phyloP scores from a whole-genome alignment of 2,113 vertebrate species.

The Struthidea cinerea region DNA sequence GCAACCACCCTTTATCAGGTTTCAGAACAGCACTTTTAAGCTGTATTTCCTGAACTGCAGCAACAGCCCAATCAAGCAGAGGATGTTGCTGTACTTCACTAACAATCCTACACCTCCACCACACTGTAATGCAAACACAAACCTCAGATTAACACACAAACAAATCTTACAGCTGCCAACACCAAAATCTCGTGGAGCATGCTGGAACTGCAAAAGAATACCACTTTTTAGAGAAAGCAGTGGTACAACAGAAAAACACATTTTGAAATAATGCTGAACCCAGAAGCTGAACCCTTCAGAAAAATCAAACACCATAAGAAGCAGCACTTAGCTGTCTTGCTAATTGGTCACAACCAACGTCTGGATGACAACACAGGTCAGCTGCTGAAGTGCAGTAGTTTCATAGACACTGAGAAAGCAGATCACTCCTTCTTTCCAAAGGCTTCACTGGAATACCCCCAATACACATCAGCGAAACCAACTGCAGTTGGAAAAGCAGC shows the following conservation, averaged over 20 bases:
- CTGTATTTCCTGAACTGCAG: neutral
- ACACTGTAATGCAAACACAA: neutral
- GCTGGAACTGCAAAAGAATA: neutral
- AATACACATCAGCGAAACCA: neutral
- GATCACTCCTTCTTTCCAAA: neutral
- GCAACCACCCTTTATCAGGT: neutral
- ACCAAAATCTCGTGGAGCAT: neutral
- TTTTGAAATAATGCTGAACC: neutral
- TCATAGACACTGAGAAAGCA: neutral
- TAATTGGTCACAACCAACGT: accelerated
- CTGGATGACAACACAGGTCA: neutral
- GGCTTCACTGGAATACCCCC: neutral
- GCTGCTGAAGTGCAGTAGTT: neutral
- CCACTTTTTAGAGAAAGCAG: neutral
- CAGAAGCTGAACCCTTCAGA: neutral
- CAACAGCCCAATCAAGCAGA: neutral
- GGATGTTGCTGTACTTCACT: neutral
- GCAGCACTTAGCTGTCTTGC: neutral
- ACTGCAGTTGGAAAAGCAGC: neutral
- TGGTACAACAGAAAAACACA: neutral
- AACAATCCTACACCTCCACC: neutral
- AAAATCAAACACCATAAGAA: neutral
- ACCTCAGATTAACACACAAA: neutral
- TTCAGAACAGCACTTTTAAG: neutral
- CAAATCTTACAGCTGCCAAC: neutral